Percentiles rank a stretch among this genome's conserved stretches.
phyloP scores from a whole-genome alignment of 2,113 vertebrate species.

The Corythaixoides concolor region DNA sequence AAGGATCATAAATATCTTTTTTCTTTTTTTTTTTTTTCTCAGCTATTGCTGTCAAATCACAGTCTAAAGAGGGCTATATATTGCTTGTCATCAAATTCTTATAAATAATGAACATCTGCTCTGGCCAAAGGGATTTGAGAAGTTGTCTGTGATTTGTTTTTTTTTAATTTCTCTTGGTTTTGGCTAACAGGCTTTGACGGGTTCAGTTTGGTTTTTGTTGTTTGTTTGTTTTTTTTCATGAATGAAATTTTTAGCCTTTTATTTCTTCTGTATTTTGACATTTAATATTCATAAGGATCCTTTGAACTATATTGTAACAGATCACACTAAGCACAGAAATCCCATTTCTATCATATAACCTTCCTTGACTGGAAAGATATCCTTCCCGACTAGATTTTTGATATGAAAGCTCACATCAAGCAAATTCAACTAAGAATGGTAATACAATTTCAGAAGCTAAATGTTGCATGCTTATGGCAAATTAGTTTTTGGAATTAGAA shows the following conservation, averaged over 20 bases:
- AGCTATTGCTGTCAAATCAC: conserved; percentile 4
- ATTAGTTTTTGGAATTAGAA: not conserved
- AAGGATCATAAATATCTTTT: not conserved
- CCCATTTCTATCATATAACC: not conserved
- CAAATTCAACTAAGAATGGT: not conserved
- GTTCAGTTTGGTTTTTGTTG: not conserved
- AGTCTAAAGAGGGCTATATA: not conserved
- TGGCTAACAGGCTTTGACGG: not conserved
- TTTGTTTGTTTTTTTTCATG: not conserved
- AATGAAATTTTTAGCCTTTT: not conserved
- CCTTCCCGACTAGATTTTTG: not conserved
- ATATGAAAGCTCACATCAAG: not conserved
- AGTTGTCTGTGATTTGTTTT: not conserved
- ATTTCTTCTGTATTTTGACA: not conserved
- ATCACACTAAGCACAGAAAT: not conserved
- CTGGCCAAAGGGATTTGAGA: not conserved
- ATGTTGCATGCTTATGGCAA: not conserved
- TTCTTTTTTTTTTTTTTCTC: not conserved
- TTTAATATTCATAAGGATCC: not conserved
- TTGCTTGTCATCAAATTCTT: not conserved
- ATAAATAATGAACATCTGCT: not conserved
- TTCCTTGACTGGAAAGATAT: not conserved
- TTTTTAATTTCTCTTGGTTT: not conserved
- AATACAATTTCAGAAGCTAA: not conserved
- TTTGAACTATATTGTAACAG: not conserved